Evolutionary conservation across 2,888 invertebrate genomes (phyloP), one percentile per base, ranked within the genome.

Genomic region (Dryobota labecula): DNA sequence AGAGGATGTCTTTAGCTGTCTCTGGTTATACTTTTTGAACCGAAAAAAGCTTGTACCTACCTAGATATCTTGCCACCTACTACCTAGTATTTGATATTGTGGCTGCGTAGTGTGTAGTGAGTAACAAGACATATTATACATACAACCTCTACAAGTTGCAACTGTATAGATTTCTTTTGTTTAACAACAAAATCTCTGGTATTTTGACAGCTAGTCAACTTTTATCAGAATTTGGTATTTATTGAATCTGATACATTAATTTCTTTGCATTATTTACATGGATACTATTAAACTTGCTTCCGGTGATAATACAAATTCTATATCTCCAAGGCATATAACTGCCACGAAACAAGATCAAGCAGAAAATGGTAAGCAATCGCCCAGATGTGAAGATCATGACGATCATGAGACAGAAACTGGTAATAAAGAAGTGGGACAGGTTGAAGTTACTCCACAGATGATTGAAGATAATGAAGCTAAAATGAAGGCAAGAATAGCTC

Each of bases 401-500:
- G 61, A 82, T 54, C 36, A 70, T 41, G 51, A 66, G 38, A 60
- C 33, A 43, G 72, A 80, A 76, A 70, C 69, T 57, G 67, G 43
- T 18, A 70, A 73, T 24, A 71, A 73, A 27, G 79, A 78, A 60
- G 56, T 63, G 15, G 58, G 36, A 41, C 76, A 80, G 58, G 82
- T 83, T 67, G 86, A 87, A 27, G 74, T 92, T 9, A 90, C 90
- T 43, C 76, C 90, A 24, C 85, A 92, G 75, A 71, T 78, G 38
- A 90, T 92, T 62, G 92, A 93, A 54, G 90, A 94, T 5, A 92
- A 93, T 65, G 94, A 94, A 87, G 70, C 80, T 13, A 92, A 93
- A 84, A 83, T 95, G 63, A 94, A 94, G 76, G 92, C 92, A 53
- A 89, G 95, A 84, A 95, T 95, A 76, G 88, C 91, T 43, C 93